Evolutionary conservation across 2,888 invertebrate species (phyloP).

Genomic region (Ophioninae sp.): DNA sequence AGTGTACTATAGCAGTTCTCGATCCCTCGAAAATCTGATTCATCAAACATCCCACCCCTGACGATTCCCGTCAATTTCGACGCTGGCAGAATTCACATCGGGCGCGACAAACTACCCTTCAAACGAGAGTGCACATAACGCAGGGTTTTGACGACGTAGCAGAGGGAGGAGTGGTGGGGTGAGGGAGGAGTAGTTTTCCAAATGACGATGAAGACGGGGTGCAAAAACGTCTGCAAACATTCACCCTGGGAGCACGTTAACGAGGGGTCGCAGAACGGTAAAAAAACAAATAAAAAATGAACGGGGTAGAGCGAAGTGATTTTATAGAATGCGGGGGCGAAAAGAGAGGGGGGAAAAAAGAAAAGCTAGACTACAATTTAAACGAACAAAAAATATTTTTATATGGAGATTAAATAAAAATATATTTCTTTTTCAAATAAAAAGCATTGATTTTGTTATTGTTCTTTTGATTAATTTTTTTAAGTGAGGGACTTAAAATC

Average conservation of each 20-base stretch:
- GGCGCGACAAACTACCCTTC: conserved; percentile 1
- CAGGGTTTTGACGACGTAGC: background rate
- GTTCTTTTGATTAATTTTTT: too few species aligned
- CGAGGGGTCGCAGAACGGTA: background rate
- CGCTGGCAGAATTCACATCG: background rate
- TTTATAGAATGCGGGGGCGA: background rate
- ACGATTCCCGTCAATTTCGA: background rate
- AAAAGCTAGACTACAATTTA: background rate
- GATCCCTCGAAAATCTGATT: background rate
- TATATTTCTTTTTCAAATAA: too few species aligned
- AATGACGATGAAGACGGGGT: background rate
- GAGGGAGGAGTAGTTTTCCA: background rate
- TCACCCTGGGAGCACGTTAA: background rate
- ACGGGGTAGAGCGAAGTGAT: background rate
- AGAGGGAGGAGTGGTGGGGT: background rate
- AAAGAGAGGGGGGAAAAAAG: background rate
- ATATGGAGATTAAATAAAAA: too few species aligned
- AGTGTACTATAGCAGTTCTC: background rate
- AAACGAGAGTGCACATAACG: background rate
- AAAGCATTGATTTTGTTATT: too few species aligned
- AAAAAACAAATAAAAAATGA: background rate
- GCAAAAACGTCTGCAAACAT: background rate
- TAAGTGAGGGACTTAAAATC: too few species aligned
- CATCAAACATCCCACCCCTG: background rate
- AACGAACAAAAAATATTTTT: too few species aligned